phyloP scores from a whole-genome alignment of 2,888 invertebrate genomes.

The Agrilus mali region DNA sequence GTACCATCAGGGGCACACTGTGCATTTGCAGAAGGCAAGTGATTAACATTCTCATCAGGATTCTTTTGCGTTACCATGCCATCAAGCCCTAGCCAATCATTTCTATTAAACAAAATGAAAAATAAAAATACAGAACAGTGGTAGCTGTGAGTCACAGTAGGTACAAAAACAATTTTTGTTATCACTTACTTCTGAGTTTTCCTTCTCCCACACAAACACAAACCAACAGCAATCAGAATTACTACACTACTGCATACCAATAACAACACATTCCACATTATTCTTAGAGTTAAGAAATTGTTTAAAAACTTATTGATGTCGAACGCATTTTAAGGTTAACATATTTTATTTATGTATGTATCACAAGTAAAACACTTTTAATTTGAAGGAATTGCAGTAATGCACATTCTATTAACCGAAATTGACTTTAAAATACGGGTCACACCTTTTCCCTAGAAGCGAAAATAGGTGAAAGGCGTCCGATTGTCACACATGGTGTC shows the following conservation, averaged over 20 bases:
- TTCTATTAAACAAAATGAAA: conserved; percentile 34
- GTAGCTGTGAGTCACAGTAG: not conserved
- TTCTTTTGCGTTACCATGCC: conserved; percentile 62
- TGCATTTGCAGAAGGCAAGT: conserved; percentile 29
- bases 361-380: no score
- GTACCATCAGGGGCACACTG: conserved; percentile 20
- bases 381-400: conserved; percentile 1
- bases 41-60: conserved; percentile 48
- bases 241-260: conserved; percentile 23
- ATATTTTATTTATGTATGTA: no score
- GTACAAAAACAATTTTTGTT: not conserved
- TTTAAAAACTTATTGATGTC: no score
- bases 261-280: conserved; percentile 16
- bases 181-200: conserved; percentile 29
- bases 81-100: conserved; percentile 57
- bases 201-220: conserved; percentile 32
- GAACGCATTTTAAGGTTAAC: no score
- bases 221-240: conserved; percentile 25
- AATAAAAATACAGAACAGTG: conserved; percentile 6
- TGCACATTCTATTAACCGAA: conserved; percentile 7
- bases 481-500: no score
- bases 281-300: not conserved
- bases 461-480: no score
- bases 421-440: no score
- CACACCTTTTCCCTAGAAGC: no score